Base-by-base conservation (phyloP, 2,888 invertebrate species). In the Girardia tigrina region DNA sequence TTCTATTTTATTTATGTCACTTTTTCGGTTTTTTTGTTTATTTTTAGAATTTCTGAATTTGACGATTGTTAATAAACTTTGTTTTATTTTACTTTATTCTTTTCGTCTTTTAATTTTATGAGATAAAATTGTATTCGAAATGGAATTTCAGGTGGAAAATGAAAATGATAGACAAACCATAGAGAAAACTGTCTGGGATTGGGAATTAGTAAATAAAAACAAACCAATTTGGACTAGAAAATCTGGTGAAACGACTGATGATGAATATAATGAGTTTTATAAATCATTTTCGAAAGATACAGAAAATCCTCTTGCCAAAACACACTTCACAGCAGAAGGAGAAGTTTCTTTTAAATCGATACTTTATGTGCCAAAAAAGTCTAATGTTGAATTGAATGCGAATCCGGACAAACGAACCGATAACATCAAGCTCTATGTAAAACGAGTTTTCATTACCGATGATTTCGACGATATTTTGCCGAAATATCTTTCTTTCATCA, bases 211-310 rank as follows among this genome's bases (percentile, higher is more conserved):
- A 83, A 98, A 98, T 85, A 91, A 92, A 82, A 91, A 91, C 82
- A 98, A 98, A 86, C 98, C 98, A 23, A 92, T 99, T 83, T 98
- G 98, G 98, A 94, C 94, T 26, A 88, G 94, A 81, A 97, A 95
- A 81, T 88, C 91, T 0, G 82, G 86, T 29, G 92, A 94, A 70
- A 91, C 97, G 28, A 86, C 86, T 4, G 91, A 92, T 77, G 88
- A 89, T 12, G 97, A 98, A 84, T 99, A 98, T 86, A 88, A 88
- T 78, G 91, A 91, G 82, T 99, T 98, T 87, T 99, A 95, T 87
- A 92, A 92, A 85, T 89, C 90, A 28, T 88, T 98, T 80, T 94
- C 94, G 74, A 94, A 93, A 86, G 94, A 94, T 84, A 85, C 87
- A 0, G 88, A 89, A 77, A 89, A 90, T 74, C 93, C 94, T 12